Evolutionary conservation across 2,888 invertebrate genomes (phyloP).

Genomic region (Trileptium ribeirensis): DNA sequence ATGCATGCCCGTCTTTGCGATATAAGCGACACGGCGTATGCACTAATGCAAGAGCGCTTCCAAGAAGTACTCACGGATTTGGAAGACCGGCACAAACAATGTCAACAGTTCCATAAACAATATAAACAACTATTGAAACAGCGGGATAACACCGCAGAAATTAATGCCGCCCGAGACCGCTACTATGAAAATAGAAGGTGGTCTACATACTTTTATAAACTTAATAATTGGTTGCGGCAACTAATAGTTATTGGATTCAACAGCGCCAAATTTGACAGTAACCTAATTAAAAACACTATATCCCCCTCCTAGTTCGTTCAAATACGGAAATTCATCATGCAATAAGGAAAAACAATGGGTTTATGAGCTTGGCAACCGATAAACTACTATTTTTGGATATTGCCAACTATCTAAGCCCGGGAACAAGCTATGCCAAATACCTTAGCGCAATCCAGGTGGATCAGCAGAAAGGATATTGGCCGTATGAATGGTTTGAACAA

Average conservation of each 20-base stretch:
- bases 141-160: background rate
- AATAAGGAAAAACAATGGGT: background rate
- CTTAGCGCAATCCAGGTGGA: background rate
- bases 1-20: background rate
- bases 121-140: background rate
- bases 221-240: background rate
- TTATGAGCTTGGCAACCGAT: background rate
- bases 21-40: background rate
- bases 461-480: background rate
- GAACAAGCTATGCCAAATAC: background rate
- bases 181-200: background rate
- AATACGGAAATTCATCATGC: too few relatives aligned
- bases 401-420: background rate
- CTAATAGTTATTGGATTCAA: background rate
- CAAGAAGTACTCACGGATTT: background rate
- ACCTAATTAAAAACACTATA: conserved; percentile 2
- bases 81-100: background rate
- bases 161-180: background rate
- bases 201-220: background rate
- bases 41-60: background rate
- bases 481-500: conserved; percentile 1
- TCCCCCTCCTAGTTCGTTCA: too few relatives aligned
- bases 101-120: background rate
- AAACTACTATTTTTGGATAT: background rate
- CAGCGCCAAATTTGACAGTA: background rate